Evolutionary conservation across 2,888 invertebrate species (phyloP), one percentile per base, ranked within the genome.

Genomic region (Trileptium ribeirensis): DNA sequence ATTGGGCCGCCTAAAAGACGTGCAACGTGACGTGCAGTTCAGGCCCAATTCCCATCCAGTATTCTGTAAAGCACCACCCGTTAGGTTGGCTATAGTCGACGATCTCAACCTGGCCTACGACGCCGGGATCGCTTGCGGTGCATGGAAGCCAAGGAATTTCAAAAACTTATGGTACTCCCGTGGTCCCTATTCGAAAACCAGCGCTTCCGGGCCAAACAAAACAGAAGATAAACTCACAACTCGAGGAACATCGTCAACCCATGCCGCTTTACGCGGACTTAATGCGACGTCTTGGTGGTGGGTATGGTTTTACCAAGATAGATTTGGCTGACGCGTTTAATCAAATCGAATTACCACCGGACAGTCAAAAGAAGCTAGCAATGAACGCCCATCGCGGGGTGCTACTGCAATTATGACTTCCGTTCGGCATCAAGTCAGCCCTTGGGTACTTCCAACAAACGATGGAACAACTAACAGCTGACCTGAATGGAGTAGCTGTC

Each of bases 381-480:
- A 15, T 81, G 64, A 81, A 34, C 39, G 81, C 81, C n/a, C 81
- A 81, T 67, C 1, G 70, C 31, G 81, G 81, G 19, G 82, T 81
- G 36, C 74, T 82, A 2, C 81, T 82, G 8, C 82, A 81, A n/a
- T 15, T 8, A n/a, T n/a, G 81, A 8, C 81, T 81, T 15, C 81
- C 81, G 3, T 81, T 82, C 31, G 82, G 81, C 2, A 67, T 78
- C 31, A 78, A 67, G 51, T 78, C 79, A 3, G 79, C 64, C 39
- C 79, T 40, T 19, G n/a, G 81, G 82, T 82, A 82, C 37, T 81
- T 82, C 70, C 81, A 81, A 67, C 24, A 82, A 37, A 82, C 67
- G 15, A 81, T 81, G 81, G 81, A 82, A 2, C 81, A 82, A 33
- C 82, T 81, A 29, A 82, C 82, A 19, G 1, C 31, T 3, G 81